Conservation (phyloP, 2,113 vertebrate species). For the Channa argus region DNA sequence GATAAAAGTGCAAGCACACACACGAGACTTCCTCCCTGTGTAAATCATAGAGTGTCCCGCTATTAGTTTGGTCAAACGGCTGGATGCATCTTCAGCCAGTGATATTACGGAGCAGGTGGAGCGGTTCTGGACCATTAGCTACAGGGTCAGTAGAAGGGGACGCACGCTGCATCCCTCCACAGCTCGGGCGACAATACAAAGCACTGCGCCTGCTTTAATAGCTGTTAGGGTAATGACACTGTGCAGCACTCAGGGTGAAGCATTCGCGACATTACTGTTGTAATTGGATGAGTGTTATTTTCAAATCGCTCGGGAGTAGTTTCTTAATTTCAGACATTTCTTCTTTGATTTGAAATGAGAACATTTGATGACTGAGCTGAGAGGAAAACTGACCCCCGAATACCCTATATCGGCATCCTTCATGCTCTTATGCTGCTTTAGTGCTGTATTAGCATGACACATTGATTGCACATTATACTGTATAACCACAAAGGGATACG, state of each 20-base stretch:
- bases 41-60: conserved; percentile 49
- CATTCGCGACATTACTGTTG: conserved; percentile 50
- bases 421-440: not conserved
- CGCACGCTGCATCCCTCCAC: conserved; percentile 21
- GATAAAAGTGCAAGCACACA: conserved; percentile 36
- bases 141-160: conserved; percentile 61
- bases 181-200: conserved; percentile 43
- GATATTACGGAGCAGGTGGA: conserved; percentile 71
- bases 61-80: conserved; percentile 67
- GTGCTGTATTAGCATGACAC: not conserved
- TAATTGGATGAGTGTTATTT: conserved; percentile 68
- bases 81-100: conserved; percentile 57
- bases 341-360: conserved; percentile 42
- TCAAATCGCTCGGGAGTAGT: conserved; percentile 51
- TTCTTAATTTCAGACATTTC: conserved; percentile 56
- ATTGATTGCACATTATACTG: not conserved
- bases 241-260: conserved; percentile 51
- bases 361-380: conserved; percentile 14
- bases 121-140: conserved; percentile 73
- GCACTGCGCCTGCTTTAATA: conserved; percentile 48
- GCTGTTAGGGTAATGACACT: conserved; percentile 59
- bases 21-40: conserved; percentile 7
- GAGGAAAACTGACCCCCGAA: conserved; percentile 12
- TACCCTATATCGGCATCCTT: conserved; percentile 2
- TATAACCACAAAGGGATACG: not conserved